Conservation (phyloP, 2,797 vertebrate species). For the Cuniculus paca region DNA sequence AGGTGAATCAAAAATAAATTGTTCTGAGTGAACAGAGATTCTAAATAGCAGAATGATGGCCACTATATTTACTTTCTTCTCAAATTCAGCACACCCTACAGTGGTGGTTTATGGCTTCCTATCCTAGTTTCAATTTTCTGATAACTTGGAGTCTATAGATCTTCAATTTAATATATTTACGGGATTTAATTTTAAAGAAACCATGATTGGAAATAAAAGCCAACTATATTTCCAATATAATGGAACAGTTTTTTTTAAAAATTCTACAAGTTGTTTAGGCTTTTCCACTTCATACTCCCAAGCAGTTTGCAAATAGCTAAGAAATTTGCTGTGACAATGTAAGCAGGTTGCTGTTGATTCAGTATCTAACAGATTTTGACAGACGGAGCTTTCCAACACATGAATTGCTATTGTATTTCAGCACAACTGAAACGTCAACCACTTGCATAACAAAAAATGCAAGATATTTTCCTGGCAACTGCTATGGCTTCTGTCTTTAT, state of each 20-base stretch:
- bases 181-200: slow-evolving; percentile 39
- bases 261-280: slow-evolving; percentile 51
- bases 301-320: slow-evolving; percentile 72
- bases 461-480: slow-evolving; percentile 44
- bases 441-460: slow-evolving; percentile 47
- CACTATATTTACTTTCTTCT: neutral
- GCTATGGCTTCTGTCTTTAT: neutral
- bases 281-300: slow-evolving; percentile 68
- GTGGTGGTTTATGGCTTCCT: neutral
- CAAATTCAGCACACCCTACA: neutral
- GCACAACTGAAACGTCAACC: slow-evolving; percentile 22
- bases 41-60: neutral
- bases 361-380: slow-evolving; percentile 57
- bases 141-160: slow-evolving; percentile 21
- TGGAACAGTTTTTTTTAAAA: slow-evolving; percentile 31
- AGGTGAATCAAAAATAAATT: neutral
- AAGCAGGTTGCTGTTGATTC: slow-evolving; percentile 66
- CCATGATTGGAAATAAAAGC: neutral
- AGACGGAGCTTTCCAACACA: slow-evolving; percentile 50
- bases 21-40: neutral
- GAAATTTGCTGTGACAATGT: slow-evolving; percentile 62
- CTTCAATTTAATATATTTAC: slow-evolving; percentile 16
- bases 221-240: neutral
- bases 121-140: neutral
- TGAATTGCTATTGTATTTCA: slow-evolving; percentile 54